These are phyloP conservation scores for Lepidonotus clava DNA, from an alignment of 2,888 invertebrate species.

Conservation along the genomic window DNA sequence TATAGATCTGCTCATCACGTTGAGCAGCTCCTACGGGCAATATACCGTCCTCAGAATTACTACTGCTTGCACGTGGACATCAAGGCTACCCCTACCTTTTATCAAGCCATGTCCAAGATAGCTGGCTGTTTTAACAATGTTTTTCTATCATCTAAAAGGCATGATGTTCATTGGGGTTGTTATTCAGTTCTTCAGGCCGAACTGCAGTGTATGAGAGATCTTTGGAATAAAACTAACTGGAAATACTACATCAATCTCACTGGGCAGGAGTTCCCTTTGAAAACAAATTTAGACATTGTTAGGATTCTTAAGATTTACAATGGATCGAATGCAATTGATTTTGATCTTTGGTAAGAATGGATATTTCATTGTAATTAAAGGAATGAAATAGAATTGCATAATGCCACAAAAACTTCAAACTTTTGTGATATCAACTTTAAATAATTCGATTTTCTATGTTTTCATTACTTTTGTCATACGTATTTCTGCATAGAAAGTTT, in stretches of 20 bases:
- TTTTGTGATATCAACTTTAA: too few relatives aligned
- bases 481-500: too few relatives aligned
- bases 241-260: slow-evolving; percentile 66
- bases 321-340: slow-evolving; percentile 59
- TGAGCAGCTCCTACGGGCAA: slow-evolving; percentile 69
- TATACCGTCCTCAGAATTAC: slow-evolving; percentile 73
- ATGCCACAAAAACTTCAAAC: too few relatives aligned
- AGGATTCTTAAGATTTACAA: slow-evolving; percentile 59
- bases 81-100: slow-evolving; percentile 61
- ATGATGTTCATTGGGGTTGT: slow-evolving; percentile 69
- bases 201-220: slow-evolving; percentile 69
- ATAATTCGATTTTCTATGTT: too few relatives aligned
- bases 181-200: slow-evolving; percentile 70
- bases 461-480: too few relatives aligned
- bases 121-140: slow-evolving; percentile 71
- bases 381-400: too few relatives aligned
- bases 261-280: slow-evolving; percentile 65
- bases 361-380: too few relatives aligned
- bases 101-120: slow-evolving; percentile 61
- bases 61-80: slow-evolving; percentile 74
- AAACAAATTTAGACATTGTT: slow-evolving; percentile 65
- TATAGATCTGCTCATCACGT: slow-evolving; percentile 68
- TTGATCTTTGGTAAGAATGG: slow-evolving; percentile 9
- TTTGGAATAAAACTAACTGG: slow-evolving; percentile 61
- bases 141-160: slow-evolving; percentile 63